Percentiles rank a stretch among this genome's conserved stretches.
phyloP scores from a whole-genome alignment of 64 coral and sea anemone species.

The Anthopleura sola region DNA sequence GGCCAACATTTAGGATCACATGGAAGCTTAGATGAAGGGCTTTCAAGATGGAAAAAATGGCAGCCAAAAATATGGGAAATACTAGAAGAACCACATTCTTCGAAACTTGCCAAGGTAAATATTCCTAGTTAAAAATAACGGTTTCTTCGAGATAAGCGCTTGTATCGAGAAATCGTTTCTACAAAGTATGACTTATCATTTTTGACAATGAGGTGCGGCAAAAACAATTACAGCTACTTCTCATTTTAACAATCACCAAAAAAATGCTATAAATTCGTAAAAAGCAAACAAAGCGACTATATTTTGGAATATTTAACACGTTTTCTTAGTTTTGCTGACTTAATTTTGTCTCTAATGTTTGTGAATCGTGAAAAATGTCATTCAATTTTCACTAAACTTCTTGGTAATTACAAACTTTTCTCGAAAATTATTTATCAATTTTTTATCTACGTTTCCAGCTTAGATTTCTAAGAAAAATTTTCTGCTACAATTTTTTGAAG shows the following conservation, averaged over 20 bases:
- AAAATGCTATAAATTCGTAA: neutral
- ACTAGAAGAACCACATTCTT: slow-evolving; percentile 82
- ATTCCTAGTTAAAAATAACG: neutral
- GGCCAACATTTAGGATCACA: slow-evolving; percentile 15
- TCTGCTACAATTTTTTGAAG: too few species aligned
- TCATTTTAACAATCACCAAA: neutral
- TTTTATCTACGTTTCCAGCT: too few species aligned
- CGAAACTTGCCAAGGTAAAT: slow-evolving; percentile 71
- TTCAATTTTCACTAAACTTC: too few species aligned
- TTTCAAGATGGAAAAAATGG: slow-evolving; percentile 53
- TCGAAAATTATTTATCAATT: too few species aligned
- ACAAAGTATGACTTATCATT: too few species aligned
- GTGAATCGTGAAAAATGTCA: too few species aligned
- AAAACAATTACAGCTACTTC: neutral
- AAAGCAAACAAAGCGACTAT: neutral
- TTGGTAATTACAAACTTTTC: too few species aligned
- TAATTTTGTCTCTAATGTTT: too few species aligned
- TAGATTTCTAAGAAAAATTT: too few species aligned
- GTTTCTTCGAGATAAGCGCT: neutral
- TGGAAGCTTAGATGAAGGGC: slow-evolving; percentile 32
- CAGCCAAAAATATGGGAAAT: slow-evolving; percentile 84
- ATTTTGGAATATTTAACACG: neutral
- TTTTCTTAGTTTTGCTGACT: too few species aligned
- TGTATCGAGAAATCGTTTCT: too few species aligned
- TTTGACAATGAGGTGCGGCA: neutral